Evolutionary conservation across 1,140 invertebrate genomes (phyloP).

Genomic region (Bacillus rossius): DNA sequence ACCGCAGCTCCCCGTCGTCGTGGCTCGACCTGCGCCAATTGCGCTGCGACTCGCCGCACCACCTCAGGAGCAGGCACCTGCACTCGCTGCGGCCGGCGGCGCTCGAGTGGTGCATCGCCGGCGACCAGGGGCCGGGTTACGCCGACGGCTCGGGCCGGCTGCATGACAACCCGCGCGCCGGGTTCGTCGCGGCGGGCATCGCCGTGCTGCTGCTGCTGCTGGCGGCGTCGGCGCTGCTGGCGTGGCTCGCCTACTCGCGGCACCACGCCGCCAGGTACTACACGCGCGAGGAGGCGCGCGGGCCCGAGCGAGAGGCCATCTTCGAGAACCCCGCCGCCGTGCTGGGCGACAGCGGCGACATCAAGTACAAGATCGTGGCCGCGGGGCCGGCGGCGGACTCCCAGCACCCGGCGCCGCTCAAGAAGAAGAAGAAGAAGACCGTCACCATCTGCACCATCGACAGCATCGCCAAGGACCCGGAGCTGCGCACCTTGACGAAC

Average conservation of each 20-base stretch:
- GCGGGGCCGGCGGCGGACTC: constrained; percentile 4
- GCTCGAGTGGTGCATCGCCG: constrained; percentile 46
- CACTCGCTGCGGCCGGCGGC: constrained; percentile 41
- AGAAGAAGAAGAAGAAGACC: constrained; percentile 24
- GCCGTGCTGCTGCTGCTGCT: constrained; percentile 48
- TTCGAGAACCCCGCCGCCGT: constrained; percentile 34
- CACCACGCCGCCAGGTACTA: constrained; percentile 64
- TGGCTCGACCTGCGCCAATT: constrained; percentile 31
- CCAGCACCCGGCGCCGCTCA: background rate
- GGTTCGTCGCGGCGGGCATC: constrained; percentile 48
- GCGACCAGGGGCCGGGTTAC: constrained; percentile 27
- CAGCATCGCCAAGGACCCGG: constrained; percentile 38
- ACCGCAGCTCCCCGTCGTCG: constrained; percentile 24
- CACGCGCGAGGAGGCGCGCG: constrained; percentile 60
- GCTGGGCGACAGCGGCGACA: constrained; percentile 24
- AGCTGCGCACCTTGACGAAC: constrained; percentile 29
- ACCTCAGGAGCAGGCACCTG: constrained; percentile 45
- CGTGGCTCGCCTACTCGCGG: constrained; percentile 49
- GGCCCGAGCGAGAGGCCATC: constrained; percentile 42
- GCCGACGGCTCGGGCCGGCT: constrained; percentile 26
- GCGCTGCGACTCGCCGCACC: constrained; percentile 47
- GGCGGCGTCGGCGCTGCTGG: constrained; percentile 45
- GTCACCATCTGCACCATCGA: constrained; percentile 41
- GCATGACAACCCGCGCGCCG: constrained; percentile 47
- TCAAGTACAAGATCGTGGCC: constrained; percentile 23